Conservation (phyloP, 2,888 invertebrate genomes). For the Protonemura montana region DNA sequence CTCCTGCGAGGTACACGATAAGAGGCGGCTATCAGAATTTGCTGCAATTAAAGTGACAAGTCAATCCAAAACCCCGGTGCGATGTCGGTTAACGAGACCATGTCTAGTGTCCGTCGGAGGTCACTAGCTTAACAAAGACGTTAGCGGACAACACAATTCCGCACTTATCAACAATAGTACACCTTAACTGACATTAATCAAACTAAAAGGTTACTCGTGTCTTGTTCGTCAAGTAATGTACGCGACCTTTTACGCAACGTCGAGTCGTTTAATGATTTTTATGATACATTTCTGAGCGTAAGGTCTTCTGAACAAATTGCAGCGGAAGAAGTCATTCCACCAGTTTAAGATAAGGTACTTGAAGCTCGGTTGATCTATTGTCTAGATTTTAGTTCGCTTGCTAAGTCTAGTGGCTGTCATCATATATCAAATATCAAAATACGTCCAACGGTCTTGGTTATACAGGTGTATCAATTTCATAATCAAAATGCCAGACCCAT, state of each 20-base stretch:
- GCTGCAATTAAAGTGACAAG: conserved; percentile 12
- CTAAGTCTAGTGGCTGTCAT: not conserved
- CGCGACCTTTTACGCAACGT: conserved; percentile 30
- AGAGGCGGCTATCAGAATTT: conserved; percentile 4
- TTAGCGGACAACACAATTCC: conserved; percentile 34
- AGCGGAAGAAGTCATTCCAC: conserved; percentile 33
- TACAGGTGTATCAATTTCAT: conserved; percentile 26
- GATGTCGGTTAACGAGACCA: conserved; percentile 21
- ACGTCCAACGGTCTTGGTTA: not conserved
- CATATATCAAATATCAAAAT: conserved; percentile 27
- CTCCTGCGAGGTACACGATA: not conserved
- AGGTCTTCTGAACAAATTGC: not conserved
- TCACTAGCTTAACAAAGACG: conserved; percentile 28
- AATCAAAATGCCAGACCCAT: not conserved
- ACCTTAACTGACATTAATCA: conserved; percentile 37
- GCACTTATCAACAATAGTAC: conserved; percentile 40
- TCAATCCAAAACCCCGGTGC: conserved; percentile 21
- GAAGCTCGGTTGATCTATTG: conserved; percentile 10
- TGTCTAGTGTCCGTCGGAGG: conserved; percentile 32
- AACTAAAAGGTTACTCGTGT: conserved; percentile 46
- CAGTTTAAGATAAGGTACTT: conserved; percentile 1
- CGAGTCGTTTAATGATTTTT: conserved; percentile 36
- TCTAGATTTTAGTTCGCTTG: not conserved
- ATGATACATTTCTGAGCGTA: conserved; percentile 32
- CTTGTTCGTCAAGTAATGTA: conserved; percentile 10